These are phyloP conservation scores for western clawed frog (Xenopus tropicalis) DNA, from an alignment of 2,113 vertebrate genomes.

Conservation along the genomic window DNA sequence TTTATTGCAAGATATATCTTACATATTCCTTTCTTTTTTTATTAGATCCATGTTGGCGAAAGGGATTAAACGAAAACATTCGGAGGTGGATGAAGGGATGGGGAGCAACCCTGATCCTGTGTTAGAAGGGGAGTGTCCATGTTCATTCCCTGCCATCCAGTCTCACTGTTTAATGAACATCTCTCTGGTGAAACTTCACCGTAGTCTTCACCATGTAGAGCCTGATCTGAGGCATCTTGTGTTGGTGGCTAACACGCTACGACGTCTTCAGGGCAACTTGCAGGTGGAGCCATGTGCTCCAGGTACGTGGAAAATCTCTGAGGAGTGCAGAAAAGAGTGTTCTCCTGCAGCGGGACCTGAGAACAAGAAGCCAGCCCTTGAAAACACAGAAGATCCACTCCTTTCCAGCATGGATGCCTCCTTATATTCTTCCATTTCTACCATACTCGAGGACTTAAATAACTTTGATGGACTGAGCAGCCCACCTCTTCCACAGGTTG, in stretches of 20 bases:
- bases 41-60: constrained; percentile 58
- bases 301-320: constrained; percentile 13
- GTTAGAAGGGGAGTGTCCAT: constrained; percentile 41
- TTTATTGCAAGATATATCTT: too few species aligned
- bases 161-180: constrained; percentile 60
- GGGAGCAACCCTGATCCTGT: constrained; percentile 28
- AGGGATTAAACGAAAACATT: constrained; percentile 57
- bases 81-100: constrained; percentile 49
- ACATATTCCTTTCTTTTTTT: neutral
- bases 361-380: neutral
- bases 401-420: constrained; percentile 49
- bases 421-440: constrained; percentile 56
- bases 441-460: constrained; percentile 57
- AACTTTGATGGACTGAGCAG: constrained; percentile 51
- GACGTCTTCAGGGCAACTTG: constrained; percentile 58
- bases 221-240: constrained; percentile 60
- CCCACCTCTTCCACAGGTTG: constrained; percentile 24
- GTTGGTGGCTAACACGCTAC: constrained; percentile 60
- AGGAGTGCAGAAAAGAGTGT: constrained; percentile 12
- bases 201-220: constrained; percentile 57
- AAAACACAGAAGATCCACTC: constrained; percentile 30
- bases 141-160: neutral
- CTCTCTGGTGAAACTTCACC: constrained; percentile 61
- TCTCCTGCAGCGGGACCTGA: neutral
- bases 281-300: constrained; percentile 23